Conservation (phyloP, 2,888 invertebrate genomes). For the Eupeodes latifasciatus region DNA sequence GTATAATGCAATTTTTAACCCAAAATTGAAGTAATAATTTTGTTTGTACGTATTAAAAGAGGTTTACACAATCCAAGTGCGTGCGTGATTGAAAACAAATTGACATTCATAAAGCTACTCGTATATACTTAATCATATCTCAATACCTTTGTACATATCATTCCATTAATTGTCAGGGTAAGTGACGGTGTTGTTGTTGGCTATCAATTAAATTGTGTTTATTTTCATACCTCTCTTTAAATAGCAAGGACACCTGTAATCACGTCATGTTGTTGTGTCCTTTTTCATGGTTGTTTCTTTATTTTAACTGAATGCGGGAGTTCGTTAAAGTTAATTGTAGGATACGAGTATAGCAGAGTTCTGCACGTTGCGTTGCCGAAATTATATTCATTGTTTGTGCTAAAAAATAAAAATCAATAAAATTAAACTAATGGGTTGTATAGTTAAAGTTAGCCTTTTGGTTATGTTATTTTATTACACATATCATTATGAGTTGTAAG, state of each 20-base stretch:
- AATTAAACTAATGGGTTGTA: slow-evolving; percentile 64
- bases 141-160: slow-evolving; percentile 12
- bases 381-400: slow-evolving; percentile 13
- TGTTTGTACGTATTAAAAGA: not conserved
- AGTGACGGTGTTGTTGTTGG: slow-evolving; percentile 41
- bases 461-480: not conserved
- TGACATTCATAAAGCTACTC: not conserved
- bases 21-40: slow-evolving; percentile 26
- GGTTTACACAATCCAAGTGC: not conserved
- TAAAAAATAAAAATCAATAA: slow-evolving; percentile 65
- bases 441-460: slow-evolving; percentile 13
- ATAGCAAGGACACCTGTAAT: slow-evolving; percentile 73
- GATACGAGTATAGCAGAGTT: slow-evolving; percentile 1
- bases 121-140: not conserved
- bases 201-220: slow-evolving; percentile 54
- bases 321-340: slow-evolving; percentile 11
- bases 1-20: slow-evolving; percentile 51
- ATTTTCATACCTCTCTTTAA: slow-evolving; percentile 1
- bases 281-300: slow-evolving; percentile 5
- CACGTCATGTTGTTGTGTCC: slow-evolving; percentile 58
- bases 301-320: slow-evolving; percentile 16
- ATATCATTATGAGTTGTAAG: not conserved
- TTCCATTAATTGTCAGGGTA: slow-evolving; percentile 58
- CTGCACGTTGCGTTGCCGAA: slow-evolving; percentile 37
- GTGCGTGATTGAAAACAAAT: not conserved